Base-by-base conservation (phyloP, 2,113 vertebrate species). In the Crotalus viridis region DNA sequence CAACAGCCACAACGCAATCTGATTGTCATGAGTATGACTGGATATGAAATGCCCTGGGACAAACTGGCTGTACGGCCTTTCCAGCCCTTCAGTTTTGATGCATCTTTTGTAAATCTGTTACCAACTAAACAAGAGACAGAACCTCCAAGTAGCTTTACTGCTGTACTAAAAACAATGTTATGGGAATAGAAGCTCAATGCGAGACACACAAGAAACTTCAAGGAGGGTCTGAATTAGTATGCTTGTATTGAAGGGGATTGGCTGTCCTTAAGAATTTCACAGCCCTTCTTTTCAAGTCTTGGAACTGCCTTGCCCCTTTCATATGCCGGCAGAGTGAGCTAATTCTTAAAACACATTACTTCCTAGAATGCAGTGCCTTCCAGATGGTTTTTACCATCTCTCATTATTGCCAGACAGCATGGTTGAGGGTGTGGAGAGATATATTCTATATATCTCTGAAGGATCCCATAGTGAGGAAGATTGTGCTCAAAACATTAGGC, bases 121-220 rank as follows among this genome's bases (percentile, higher is more conserved):
- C 69, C 43, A 85, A 89, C 17, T 28, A 48, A 88, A 88, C 85
- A 85, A 92, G 92, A 87, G 61, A 56, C 51, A 89, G 39, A 46
- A 10, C 33, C 57, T 43, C 56, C 59, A 88, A 94, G 56, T 87
- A 92, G 90, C 52, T 81, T 88, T n/a, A 46, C 88, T 92, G 56
- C 94, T 85, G 59, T 88, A 85, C 88, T 74, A 46, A 85, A 92
- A 92, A 69, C 85, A 92, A 90, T 46, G 46, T 86, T 89, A 91
- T 33, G 51, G 88, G 64, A 74, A 52, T 48, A 59, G 64, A 86
- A 88, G 85, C 55, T 55, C 88, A 59, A 61, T 7, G 17, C 26
- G 55, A 88, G 85, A 87, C 88, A 33, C 88, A 90, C 24, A 43
- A 74, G 88, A 22, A 91, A 51, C 87, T 69, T 51, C 57, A 74